Conservation (phyloP, 2,797 vertebrate species). For the Centroberyx gerrardi region DNA sequence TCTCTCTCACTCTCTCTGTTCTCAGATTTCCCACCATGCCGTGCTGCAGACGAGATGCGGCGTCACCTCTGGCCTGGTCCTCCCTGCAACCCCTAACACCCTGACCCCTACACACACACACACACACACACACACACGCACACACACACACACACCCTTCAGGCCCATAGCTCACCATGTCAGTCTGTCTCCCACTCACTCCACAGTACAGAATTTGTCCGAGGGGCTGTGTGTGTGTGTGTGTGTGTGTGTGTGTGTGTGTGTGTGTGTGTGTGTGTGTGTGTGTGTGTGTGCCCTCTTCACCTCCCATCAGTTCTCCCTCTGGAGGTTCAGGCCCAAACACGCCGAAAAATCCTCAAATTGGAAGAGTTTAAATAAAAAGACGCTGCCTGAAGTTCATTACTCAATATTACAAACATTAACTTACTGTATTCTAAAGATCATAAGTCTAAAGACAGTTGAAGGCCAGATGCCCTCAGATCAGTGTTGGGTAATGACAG, state of each 20-base stretch:
- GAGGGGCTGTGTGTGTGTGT: not conserved
- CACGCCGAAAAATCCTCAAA: no score
- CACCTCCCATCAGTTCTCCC: no score
- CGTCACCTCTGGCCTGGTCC: constrained; percentile 64
- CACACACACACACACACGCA: constrained; percentile 5
- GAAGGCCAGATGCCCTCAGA: no score
- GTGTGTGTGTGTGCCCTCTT: no score
- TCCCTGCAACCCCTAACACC: constrained; percentile 51
- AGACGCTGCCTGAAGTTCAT: no score
- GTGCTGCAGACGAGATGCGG: constrained; percentile 65
- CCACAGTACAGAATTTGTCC: constrained; percentile 22
- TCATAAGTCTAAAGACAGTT: no score
- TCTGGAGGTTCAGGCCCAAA: no score
- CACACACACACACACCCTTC: no score
- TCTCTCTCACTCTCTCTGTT: constrained; percentile 21
- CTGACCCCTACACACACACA: constrained; percentile 37
- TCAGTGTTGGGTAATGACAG: no score
- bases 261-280: constrained; percentile 1
- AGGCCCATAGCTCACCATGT: not conserved
- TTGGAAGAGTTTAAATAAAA: no score
- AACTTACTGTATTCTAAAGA: no score
- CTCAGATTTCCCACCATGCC: constrained; percentile 69
- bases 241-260: constrained; percentile 5
- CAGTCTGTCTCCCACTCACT: constrained; percentile 15
- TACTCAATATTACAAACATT: no score